Evolutionary conservation across 92 coral and sea anemone species (phyloP).

Genomic region (Heteractis magnifica): DNA sequence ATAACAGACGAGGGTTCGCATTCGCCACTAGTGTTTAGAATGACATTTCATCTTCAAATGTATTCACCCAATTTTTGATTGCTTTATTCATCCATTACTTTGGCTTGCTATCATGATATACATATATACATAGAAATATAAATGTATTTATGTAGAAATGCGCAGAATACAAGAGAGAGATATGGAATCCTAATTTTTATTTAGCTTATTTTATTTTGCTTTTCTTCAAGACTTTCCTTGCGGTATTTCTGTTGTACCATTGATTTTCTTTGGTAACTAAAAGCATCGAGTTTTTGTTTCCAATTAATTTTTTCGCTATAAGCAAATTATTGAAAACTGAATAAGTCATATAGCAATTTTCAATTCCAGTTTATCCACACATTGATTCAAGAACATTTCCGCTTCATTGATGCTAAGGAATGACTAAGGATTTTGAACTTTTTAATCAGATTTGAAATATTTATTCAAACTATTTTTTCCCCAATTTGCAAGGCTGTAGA

Average conservation of each 20-base stretch:
- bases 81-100: not conserved
- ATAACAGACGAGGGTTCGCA: constrained; percentile 15
- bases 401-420: not conserved
- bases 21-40: not conserved
- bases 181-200: not conserved
- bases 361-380: too few relatives aligned
- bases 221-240: not conserved
- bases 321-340: too few relatives aligned
- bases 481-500: not conserved
- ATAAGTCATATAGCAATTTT: too few relatives aligned
- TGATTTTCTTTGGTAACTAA: too few relatives aligned
- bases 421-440: not conserved
- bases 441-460: not conserved
- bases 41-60: constrained; percentile 4
- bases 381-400: too few relatives aligned
- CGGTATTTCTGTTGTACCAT: not conserved
- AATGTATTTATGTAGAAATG: not conserved
- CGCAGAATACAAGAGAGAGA: not conserved
- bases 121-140: not conserved
- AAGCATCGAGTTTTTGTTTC: not conserved
- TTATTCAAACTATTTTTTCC: not conserved
- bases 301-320: not conserved
- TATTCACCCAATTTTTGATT: not conserved
- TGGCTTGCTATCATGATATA: not conserved
- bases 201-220: not conserved